These are phyloP conservation scores for Aphis gossypii DNA, from an alignment of 1,140 invertebrate genomes.

Conservation along the genomic window DNA sequence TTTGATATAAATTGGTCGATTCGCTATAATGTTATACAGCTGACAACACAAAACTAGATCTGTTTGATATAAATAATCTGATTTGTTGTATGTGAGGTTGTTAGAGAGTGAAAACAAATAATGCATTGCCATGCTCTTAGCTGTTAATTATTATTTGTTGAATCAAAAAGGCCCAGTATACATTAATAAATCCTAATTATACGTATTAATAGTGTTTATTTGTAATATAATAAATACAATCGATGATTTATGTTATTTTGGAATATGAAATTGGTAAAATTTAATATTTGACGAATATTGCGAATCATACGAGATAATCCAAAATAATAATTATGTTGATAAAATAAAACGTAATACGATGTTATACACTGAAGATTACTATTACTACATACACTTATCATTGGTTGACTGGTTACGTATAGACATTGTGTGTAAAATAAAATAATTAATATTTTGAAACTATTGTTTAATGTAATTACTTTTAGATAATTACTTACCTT, in stretches of 20 bases:
- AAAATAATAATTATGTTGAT: too few relatives aligned
- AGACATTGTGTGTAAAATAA: too few relatives aligned
- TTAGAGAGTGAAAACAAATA: too few relatives aligned
- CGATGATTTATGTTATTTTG: not conserved
- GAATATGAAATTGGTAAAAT: not conserved
- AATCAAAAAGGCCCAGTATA: not conserved
- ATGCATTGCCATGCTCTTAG: too few relatives aligned
- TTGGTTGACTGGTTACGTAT: too few relatives aligned
- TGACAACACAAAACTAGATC: not conserved
- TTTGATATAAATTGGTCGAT: not conserved
- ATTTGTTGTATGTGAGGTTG: not conserved
- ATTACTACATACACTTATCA: too few relatives aligned
- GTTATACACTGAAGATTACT: too few relatives aligned
- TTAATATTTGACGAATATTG: too few relatives aligned
- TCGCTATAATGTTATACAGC: too few relatives aligned
- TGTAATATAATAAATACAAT: not conserved
- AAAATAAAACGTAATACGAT: too few relatives aligned
- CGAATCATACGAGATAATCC: too few relatives aligned
- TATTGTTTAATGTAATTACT: not conserved
- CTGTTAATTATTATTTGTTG: not conserved
- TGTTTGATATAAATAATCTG: not conserved
- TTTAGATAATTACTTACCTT: not conserved
- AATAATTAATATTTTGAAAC: too few relatives aligned
- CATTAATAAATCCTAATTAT: not conserved
- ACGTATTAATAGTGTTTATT: not conserved